phyloP scores from a whole-genome alignment of 2,888 invertebrate genomes.

The Fragum sueziense region DNA sequence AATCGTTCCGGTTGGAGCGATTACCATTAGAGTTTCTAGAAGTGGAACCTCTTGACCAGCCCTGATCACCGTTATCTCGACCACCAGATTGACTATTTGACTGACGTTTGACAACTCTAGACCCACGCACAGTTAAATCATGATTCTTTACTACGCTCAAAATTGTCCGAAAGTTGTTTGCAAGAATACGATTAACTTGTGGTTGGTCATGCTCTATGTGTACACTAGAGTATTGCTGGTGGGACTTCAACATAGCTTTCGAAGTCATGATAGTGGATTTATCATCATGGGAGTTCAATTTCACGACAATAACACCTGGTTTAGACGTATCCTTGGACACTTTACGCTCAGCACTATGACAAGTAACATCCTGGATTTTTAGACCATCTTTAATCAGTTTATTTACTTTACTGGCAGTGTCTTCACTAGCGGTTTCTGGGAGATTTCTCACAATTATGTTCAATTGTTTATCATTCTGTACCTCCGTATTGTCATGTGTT shows the following conservation, averaged over 20 bases:
- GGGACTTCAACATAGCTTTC: too few relatives aligned
- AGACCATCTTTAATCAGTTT: neutral
- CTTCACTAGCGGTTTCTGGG: constrained; percentile 3
- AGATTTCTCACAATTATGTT: constrained; percentile 1
- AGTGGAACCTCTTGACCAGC: neutral
- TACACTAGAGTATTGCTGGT: neutral
- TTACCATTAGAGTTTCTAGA: too few relatives aligned
- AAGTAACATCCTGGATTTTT: neutral
- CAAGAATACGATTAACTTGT: neutral
- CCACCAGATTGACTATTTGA: too few relatives aligned
- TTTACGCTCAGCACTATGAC: neutral
- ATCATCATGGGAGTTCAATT: too few relatives aligned
- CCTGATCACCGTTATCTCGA: neutral
- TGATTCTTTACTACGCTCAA: neutral
- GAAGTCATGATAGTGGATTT: too few relatives aligned
- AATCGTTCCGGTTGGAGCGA: too few relatives aligned
- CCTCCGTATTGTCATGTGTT: neutral
- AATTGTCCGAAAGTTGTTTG: neutral
- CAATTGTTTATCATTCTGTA: neutral
- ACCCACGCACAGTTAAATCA: neutral
- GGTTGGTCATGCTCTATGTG: constrained; percentile 9
- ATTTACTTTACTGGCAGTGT: neutral
- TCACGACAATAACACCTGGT: too few relatives aligned
- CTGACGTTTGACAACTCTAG: neutral
- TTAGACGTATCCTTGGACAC: neutral